A percentile compares a stretch with the other conserved stretches of the same genome.
Conservation (phyloP, 2,888 invertebrate species). For the Himalopsyche tibetana region DNA sequence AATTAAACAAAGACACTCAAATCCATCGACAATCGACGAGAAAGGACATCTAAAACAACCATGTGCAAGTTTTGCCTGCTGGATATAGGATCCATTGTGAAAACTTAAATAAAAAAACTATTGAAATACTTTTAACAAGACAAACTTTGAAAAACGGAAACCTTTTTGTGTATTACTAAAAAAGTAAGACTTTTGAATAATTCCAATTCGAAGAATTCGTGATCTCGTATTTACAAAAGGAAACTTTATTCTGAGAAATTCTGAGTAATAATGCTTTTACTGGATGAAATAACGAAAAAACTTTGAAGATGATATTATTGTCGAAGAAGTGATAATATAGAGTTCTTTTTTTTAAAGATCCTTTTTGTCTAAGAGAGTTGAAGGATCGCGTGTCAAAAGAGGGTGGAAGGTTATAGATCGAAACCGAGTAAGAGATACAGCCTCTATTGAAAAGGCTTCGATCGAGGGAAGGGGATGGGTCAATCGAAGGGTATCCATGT, state of each 20-base stretch:
- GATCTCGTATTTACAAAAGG: neutral
- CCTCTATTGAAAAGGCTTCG: slow-evolving; percentile 47
- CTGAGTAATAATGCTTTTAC: slow-evolving; percentile 16
- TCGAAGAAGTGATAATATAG: slow-evolving; percentile 49
- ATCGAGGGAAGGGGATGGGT: slow-evolving; percentile 8
- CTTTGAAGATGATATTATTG: slow-evolving; percentile 49
- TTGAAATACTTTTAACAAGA: no score
- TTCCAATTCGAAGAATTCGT: neutral
- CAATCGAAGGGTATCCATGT: neutral
- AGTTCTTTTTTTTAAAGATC: slow-evolving; percentile 43
- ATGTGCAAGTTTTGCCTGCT: no score
- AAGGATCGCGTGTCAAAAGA: slow-evolving; percentile 64
- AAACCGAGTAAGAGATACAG: slow-evolving; percentile 44
- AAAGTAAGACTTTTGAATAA: neutral
- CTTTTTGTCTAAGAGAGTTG: slow-evolving; percentile 58
- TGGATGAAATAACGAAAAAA: slow-evolving; percentile 23
- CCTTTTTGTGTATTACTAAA: no score
- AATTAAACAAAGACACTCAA: no score
- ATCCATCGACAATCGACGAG: no score
- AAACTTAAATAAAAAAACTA: no score
- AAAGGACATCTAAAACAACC: no score
- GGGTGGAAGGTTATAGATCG: slow-evolving; percentile 15
- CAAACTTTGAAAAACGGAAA: no score
- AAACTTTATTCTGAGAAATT: neutral
- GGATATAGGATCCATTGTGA: no score